Evolutionary conservation across 2,113 vertebrate species (phyloP).

Genomic region (Platycercus adscitus): DNA sequence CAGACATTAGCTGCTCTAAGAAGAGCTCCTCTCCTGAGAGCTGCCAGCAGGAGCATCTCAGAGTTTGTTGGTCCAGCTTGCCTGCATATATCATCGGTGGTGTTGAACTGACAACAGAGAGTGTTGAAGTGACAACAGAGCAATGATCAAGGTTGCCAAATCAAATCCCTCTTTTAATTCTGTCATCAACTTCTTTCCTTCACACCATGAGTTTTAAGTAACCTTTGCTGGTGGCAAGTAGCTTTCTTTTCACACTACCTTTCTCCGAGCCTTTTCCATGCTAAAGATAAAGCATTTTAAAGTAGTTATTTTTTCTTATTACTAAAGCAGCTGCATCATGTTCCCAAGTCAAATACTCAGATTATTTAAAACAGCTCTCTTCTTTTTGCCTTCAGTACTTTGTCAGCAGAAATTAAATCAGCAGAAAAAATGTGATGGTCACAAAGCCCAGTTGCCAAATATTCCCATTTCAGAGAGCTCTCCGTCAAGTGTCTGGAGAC

Average conservation of each 20-base stretch:
- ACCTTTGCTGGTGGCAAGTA: background rate
- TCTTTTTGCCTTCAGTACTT: conserved; percentile 5
- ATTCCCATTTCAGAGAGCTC: conserved; percentile 5
- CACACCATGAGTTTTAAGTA: background rate
- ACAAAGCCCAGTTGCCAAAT: background rate
- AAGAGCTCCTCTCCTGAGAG: background rate
- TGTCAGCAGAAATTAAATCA: conserved; percentile 25
- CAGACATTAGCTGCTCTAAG: background rate
- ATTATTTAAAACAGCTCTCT: conserved; percentile 38
- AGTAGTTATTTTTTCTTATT: background rate
- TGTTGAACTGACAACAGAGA: background rate
- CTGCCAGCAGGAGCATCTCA: background rate
- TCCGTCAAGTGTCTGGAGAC: background rate
- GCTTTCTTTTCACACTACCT: background rate
- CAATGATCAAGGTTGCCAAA: background rate
- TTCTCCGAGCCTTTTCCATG: background rate
- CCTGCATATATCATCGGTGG: accelerated
- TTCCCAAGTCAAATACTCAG: background rate
- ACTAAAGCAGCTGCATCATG: background rate
- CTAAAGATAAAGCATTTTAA: background rate
- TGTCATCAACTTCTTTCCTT: background rate
- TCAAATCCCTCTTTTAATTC: background rate
- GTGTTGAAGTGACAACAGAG: background rate
- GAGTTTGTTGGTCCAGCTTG: background rate
- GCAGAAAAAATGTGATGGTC: background rate